phyloP scores from a whole-genome alignment of 2,888 invertebrate species.

The Onthophagus sagittarius region DNA sequence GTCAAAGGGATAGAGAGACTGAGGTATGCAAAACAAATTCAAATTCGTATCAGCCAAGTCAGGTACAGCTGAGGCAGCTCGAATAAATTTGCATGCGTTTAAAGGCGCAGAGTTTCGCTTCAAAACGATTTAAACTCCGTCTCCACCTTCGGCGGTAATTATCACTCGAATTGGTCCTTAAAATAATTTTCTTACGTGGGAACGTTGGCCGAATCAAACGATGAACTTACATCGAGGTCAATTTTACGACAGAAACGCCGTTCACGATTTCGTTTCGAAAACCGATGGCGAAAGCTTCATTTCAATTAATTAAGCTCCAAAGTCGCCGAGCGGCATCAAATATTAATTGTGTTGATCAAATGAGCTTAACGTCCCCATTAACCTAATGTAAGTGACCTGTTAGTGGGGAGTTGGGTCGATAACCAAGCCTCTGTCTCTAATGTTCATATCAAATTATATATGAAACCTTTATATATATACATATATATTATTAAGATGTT shows the following conservation, averaged over 20 bases:
- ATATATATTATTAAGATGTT: no score
- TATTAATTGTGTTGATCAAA: slow-evolving; percentile 24
- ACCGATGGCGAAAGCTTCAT: neutral
- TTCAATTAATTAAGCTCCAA: neutral
- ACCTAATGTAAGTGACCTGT: slow-evolving; percentile 22
- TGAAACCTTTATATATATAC: no score
- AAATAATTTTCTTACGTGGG: neutral
- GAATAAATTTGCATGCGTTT: neutral
- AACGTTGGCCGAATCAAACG: neutral
- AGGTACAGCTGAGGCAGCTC: neutral
- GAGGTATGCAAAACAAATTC: neutral
- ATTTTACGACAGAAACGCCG: neutral
- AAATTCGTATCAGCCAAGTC: neutral
- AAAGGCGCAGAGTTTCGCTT: neutral
- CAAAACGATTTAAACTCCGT: neutral
- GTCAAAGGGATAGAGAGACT: neutral
- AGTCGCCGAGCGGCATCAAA: slow-evolving; percentile 17
- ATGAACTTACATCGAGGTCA: no score
- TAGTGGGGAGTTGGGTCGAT: slow-evolving; percentile 17
- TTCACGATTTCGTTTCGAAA: neutral
- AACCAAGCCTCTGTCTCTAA: neutral
- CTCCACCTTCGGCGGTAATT: neutral
- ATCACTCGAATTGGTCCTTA: neutral
- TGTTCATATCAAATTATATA: no score
- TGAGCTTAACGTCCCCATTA: slow-evolving; percentile 20